Evolutionary conservation across 2,888 invertebrate genomes (phyloP).

Genomic region (Oscheius sp.): DNA sequence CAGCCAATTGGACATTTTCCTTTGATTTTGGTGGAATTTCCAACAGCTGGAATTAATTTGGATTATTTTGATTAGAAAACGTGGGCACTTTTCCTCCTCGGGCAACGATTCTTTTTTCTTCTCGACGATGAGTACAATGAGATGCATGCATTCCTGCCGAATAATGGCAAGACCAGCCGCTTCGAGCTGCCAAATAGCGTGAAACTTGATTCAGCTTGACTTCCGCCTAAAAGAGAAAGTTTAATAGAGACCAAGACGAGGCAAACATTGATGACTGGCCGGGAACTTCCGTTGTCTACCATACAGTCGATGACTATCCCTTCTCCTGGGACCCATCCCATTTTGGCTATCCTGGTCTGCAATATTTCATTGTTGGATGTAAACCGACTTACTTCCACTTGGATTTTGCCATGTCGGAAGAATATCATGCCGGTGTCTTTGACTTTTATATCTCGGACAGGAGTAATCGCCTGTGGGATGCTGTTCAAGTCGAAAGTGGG

Average conservation of each 20-base stretch:
- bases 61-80: no score
- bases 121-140: slow-evolving; percentile 20
- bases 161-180: slow-evolving; percentile 25
- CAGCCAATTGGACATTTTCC: background rate
- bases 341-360: slow-evolving; percentile 44
- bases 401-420: slow-evolving; percentile 34
- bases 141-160: background rate
- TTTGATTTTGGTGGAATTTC: slow-evolving; percentile 31
- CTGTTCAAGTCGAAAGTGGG: slow-evolving; percentile 34
- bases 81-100: slow-evolving; percentile 1
- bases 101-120: slow-evolving; percentile 17
- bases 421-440: slow-evolving; percentile 34
- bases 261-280: slow-evolving; percentile 42
- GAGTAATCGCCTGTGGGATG: slow-evolving; percentile 29
- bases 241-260: background rate
- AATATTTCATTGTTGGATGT: background rate
- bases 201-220: slow-evolving; percentile 29
- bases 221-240: slow-evolving; percentile 12
- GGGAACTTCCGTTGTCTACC: slow-evolving; percentile 43
- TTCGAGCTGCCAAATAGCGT: slow-evolving; percentile 21
- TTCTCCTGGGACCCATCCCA: slow-evolving; percentile 53
- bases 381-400: slow-evolving; percentile 8
- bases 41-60: slow-evolving; percentile 3
- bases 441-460: slow-evolving; percentile 10
- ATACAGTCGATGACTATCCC: slow-evolving; percentile 44